These are phyloP conservation scores for Callorhinus ursinus DNA, from an alignment of 2,113 vertebrate genomes.

Conservation along the genomic window DNA sequence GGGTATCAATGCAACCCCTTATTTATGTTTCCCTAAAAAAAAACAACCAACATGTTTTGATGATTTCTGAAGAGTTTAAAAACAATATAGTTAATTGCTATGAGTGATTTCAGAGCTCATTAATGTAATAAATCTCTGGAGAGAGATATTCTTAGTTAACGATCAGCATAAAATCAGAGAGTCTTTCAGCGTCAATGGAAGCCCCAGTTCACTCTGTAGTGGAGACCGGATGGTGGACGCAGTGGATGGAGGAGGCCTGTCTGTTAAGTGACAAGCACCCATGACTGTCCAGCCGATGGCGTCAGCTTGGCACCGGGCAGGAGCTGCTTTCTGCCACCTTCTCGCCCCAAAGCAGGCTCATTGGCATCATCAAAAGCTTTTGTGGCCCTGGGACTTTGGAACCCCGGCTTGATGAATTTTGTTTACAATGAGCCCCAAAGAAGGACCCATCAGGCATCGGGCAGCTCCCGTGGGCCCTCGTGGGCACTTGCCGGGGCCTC, in stretches of 20 bases:
- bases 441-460: background rate
- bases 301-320: background rate
- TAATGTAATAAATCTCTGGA: slow-evolving; percentile 87
- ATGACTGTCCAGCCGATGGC: background rate
- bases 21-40: slow-evolving; percentile 83
- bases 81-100: slow-evolving; percentile 88
- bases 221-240: slow-evolving; percentile 51
- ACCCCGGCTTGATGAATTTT: background rate
- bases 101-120: slow-evolving; percentile 87
- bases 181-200: slow-evolving; percentile 53
- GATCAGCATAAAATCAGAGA: slow-evolving; percentile 83
- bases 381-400: background rate
- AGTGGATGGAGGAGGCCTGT: background rate
- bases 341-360: background rate
- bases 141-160: slow-evolving; percentile 85
- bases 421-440: background rate
- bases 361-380: background rate
- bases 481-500: background rate
- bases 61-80: slow-evolving; percentile 86
- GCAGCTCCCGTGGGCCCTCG: background rate
- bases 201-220: slow-evolving; percentile 55
- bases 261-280: background rate
- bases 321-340: background rate
- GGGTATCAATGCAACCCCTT: slow-evolving; percentile 60
- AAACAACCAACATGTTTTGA: slow-evolving; percentile 82